Evolutionary conservation across 53 echinoderm and acorn worm species (phyloP).

Genomic region (Hippasteria phrygiana): DNA sequence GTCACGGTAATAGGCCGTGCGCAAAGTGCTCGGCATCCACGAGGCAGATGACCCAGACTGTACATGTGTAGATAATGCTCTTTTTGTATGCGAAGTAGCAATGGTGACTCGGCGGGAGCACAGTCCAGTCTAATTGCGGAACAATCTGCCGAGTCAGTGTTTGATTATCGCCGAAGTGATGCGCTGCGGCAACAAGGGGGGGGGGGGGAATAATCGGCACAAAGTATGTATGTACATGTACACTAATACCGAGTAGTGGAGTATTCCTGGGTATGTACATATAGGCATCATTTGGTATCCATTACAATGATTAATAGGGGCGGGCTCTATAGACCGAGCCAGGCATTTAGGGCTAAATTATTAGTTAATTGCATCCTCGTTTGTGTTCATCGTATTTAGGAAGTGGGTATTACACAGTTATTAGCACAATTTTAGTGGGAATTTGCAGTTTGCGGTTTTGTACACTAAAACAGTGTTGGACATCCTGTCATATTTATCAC

Average conservation of each 20-base stretch:
- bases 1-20: slow-evolving; percentile 12
- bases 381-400: no score
- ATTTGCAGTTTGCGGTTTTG: no score
- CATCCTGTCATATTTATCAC: no score
- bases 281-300: no score
- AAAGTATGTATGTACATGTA: no score
- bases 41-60: slow-evolving; percentile 33
- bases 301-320: slow-evolving; percentile 38
- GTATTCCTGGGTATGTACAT: no score
- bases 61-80: slow-evolving; percentile 20
- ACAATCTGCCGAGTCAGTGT: slow-evolving; percentile 48
- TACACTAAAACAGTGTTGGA: no score
- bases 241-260: neutral
- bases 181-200: neutral
- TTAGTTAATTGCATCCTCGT: neutral
- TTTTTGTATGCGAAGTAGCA: neutral
- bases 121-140: slow-evolving; percentile 23
- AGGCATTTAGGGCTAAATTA: neutral
- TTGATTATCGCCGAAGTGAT: slow-evolving; percentile 20
- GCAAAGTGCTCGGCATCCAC: neutral
- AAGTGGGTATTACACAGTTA: no score
- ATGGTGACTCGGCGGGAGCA: neutral
- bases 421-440: no score
- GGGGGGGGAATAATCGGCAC: neutral
- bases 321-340: neutral